Conservation (phyloP, 1,140 invertebrate genomes). For the Penaeus chinensis region DNA sequence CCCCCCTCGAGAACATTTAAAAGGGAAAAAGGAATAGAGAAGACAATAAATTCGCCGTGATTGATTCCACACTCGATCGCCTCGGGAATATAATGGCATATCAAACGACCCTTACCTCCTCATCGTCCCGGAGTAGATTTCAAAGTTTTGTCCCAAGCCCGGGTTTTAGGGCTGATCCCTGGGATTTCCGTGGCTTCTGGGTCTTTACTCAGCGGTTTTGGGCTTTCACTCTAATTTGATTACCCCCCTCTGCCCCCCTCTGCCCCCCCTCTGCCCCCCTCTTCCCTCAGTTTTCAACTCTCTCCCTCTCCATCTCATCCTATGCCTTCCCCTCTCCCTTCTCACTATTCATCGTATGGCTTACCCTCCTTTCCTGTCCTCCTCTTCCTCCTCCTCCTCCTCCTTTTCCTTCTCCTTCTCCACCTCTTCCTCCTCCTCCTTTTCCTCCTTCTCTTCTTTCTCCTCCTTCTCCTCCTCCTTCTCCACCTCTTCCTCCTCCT, state of each 20-base stretch:
- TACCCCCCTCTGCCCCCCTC: neutral
- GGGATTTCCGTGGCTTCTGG: slow-evolving; percentile 3
- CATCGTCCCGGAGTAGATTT: neutral
- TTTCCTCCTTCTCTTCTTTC: no score
- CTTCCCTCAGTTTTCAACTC: neutral
- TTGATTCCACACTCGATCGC: neutral
- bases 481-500: no score
- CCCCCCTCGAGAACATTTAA: no score
- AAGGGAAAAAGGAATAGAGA: no score
- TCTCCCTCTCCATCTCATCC: neutral
- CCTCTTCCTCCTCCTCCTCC: no score
- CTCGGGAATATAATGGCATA: neutral
- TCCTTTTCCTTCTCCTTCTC: no score
- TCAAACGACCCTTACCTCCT: neutral
- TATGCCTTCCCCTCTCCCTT: no score
- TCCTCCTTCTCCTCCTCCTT: no score
- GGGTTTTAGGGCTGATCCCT: neutral
- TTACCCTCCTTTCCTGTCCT: no score
- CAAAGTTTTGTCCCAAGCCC: slow-evolving; percentile 7
- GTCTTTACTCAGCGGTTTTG: slow-evolving; percentile 20
- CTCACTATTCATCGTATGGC: no score
- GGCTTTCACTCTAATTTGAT: slow-evolving; percentile 12
- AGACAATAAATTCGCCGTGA: slow-evolving; percentile 2
- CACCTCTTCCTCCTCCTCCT: no score
- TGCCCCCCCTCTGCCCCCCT: neutral